Evolutionary conservation across 2,888 invertebrate genomes (phyloP).

Genomic region (Ceramica pisi): DNA sequence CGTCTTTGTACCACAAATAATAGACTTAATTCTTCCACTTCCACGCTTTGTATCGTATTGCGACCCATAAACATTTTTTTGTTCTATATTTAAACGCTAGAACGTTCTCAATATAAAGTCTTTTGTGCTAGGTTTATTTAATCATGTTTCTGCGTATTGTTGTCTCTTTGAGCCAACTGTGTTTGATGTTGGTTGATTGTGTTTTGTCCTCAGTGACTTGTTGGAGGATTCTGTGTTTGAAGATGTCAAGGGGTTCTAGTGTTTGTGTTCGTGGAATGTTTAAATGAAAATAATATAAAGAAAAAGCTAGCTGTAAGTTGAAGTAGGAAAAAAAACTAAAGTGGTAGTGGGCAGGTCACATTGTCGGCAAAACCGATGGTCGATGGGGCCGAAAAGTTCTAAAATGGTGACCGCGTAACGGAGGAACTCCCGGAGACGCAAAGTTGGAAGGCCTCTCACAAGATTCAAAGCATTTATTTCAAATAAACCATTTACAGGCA

Average conservation of each 20-base stretch:
- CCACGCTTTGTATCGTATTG: slow-evolving; percentile 32
- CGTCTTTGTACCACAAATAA: slow-evolving; percentile 78
- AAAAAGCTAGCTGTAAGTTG: background rate
- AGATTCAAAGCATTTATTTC: too few relatives aligned
- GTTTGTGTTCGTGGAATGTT: slow-evolving; percentile 11
- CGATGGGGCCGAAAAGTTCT: too few relatives aligned
- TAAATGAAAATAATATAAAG: background rate
- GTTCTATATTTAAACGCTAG: slow-evolving; percentile 47
- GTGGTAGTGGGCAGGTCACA: too few relatives aligned
- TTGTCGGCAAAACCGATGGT: too few relatives aligned
- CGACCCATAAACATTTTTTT: slow-evolving; percentile 43
- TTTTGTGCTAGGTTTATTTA: slow-evolving; percentile 62
- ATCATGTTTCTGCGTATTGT: slow-evolving; percentile 41
- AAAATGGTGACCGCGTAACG: too few relatives aligned
- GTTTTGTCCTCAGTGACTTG: slow-evolving; percentile 8
- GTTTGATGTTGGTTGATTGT: slow-evolving; percentile 26
- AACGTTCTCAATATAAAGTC: slow-evolving; percentile 69
- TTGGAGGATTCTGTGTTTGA: slow-evolving; percentile 4
- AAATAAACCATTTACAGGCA: too few relatives aligned
- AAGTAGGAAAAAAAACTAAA: too few relatives aligned
- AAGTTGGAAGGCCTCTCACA: too few relatives aligned
- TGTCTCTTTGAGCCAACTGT: slow-evolving; percentile 30
- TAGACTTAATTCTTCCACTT: slow-evolving; percentile 70
- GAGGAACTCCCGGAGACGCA: too few relatives aligned
- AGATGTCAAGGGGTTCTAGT: slow-evolving; percentile 2